phyloP scores from a whole-genome alignment of 2,797 vertebrate genomes.

The Macropus fuliginosus region DNA sequence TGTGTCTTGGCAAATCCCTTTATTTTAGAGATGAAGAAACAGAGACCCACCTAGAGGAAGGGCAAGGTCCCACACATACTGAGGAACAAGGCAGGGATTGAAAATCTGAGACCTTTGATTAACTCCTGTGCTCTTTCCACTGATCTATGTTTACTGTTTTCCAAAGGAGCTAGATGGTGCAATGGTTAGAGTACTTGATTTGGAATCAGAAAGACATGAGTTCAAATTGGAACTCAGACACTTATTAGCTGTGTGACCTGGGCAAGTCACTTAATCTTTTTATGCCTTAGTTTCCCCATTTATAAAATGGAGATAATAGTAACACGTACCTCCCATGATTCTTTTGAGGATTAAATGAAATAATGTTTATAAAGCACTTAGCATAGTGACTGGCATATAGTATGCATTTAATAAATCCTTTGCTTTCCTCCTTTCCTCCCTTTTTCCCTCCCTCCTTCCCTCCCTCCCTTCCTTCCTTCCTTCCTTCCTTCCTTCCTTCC shows the following conservation, averaged over 20 bases:
- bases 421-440: neutral
- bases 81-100: neutral
- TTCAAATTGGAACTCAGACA: neutral
- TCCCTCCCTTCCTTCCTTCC: neutral
- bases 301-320: neutral
- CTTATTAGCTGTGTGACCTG: neutral
- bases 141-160: neutral
- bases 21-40: neutral
- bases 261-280: neutral
- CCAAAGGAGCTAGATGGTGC: neutral
- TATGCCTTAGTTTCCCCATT: neutral
- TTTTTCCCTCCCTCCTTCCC: accelerated
- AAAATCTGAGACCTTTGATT: neutral
- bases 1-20: neutral
- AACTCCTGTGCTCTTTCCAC: neutral
- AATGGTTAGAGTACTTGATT: neutral
- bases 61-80: neutral
- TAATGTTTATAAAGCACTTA: neutral
- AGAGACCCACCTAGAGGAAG: neutral
- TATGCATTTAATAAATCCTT: neutral
- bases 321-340: neutral
- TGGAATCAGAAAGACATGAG: neutral
- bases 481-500: neutral
- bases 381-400: neutral
- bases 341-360: neutral